Evolutionary conservation across 1,140 invertebrate genomes (phyloP), one percentile per base, ranked within the genome.

Genomic region (Apis dorsata): DNA sequence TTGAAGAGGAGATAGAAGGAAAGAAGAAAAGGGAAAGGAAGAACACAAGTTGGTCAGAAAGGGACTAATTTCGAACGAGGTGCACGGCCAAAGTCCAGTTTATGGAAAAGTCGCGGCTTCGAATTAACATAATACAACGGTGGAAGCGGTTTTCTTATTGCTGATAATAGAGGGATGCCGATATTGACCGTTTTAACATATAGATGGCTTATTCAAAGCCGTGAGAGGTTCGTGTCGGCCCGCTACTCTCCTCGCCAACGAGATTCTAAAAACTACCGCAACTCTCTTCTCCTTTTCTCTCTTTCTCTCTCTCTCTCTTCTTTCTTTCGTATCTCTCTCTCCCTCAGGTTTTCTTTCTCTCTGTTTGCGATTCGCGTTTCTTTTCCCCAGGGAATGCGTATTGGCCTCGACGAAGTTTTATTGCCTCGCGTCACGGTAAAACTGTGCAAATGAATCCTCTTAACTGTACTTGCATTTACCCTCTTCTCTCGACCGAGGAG

Each of bases 71-170:
- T 66, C 44, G 44, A 57, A 28, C 51, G 60, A 77, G 24, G 53
- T 60, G 24, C 60, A 73, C 71, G 75, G 19, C 34, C 17, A 44
- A 3, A 28, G 15, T 15, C 53, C 57, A 21, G 53, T 79, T 76
- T 70, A 15, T 49, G 60, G 15, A 55, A 76, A 71, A 24, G 17
- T 28, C 62, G 19, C 69, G 19, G n/a, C 44, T 13, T n/a, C 34
- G 60, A 73, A 90, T 90, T 90, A 90, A 86, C 85, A 86, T 90
- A 86, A 90, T 85, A 86, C 78, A 66, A 83, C 62, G 17, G 57
- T 76, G 79, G 79, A 84, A 78, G 69, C 13, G 70, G 71, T 76
- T 80, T 83, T 83, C 70, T 90, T 86, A 88, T 89, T 89, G 77
- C 79, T 24, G 55, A 53, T 60, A 82, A 84, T 80, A 85, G 68